Percentiles rank a stretch among this genome's conserved stretches.
phyloP scores from a whole-genome alignment of 2,113 vertebrate species.

The Protomyctophum bolini region DNA sequence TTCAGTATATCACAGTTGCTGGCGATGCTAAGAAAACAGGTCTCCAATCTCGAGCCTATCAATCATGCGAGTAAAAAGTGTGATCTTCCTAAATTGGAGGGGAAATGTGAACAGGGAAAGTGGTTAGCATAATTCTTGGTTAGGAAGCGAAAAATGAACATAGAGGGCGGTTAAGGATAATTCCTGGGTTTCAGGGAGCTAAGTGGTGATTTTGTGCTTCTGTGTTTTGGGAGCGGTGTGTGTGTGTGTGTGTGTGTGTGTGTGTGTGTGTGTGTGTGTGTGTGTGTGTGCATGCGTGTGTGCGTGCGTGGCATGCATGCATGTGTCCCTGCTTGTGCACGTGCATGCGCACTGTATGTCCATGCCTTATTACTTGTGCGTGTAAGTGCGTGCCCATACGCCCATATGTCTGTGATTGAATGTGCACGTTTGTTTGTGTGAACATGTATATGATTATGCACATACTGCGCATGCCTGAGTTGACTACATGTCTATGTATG shows the following conservation, averaged over 20 bases:
- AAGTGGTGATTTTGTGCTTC: conserved; percentile 68
- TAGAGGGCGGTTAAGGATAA: conserved; percentile 55
- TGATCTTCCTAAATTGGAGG: conserved; percentile 59
- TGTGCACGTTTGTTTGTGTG: too few species aligned
- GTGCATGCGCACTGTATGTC: background rate
- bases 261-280: conserved; percentile 6
- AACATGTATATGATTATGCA: too few species aligned
- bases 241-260: conserved; percentile 47
- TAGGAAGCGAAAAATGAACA: conserved; percentile 54
- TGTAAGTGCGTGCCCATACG: too few species aligned
- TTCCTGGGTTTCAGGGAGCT: conserved; percentile 61
- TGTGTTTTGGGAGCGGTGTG: conserved; percentile 49
- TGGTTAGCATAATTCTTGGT: conserved; percentile 58
- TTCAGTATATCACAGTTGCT: background rate
- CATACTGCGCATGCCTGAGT: too few species aligned
- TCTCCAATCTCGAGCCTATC: conserved; percentile 47
- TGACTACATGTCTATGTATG: background rate
- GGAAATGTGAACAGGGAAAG: conserved; percentile 57
- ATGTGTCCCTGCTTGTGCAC: too few species aligned
- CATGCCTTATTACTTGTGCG: background rate
- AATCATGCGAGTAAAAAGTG: conserved; percentile 54
- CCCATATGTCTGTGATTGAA: too few species aligned
- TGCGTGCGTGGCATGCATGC: too few species aligned
- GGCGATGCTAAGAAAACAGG: conserved; percentile 37
- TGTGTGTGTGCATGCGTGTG: background rate